Base-by-base conservation (phyloP, 2,888 invertebrate species). In the Acheta domesticus region DNA sequence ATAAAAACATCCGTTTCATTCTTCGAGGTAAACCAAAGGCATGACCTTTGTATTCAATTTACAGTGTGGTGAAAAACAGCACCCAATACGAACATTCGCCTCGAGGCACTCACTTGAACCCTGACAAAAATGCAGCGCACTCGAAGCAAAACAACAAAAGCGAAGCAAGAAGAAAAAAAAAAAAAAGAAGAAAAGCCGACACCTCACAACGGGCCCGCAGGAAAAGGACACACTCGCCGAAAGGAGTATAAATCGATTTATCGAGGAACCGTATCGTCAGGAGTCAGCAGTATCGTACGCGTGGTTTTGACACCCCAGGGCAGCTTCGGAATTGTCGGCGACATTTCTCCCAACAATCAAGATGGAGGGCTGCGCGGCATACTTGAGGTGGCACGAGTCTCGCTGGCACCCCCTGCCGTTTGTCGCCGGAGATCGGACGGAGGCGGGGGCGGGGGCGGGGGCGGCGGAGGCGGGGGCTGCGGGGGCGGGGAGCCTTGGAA, bases 211-310 rank as follows among this genome's bases (percentile, higher is more conserved):
- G 14, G 62, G 62, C 4, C n/a, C n/a, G 62, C 62, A n/a, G 62
- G 62, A 62, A 62, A 62, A 62, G 16, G 62, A 62, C 62, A 62
- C 62, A 62, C 62, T 62, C 62, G 62, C 62, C 62, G 12, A 14
- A n/a, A 62, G 62, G n/a, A 62, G n/a, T 62, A 62, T 62, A 62
- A 62, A 62, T 62, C 62, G 62, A 62, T 62, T 62, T 62, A 62
- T 62, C 62, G 62, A 62, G 62, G 36, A 62, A 14, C n/a, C 62
- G 62, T 62, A 62, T 62, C 62, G 62, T 62, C 62, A 62, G 62
- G 62, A 62, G 62, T 62, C 62, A 62, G 62, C 62, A n/a, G 62
- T 62, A 62, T 62, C 62, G 62, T n/a, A 3, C 16, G 62, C 62
- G 62, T 62, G 62, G 62, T 62, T 62, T 62, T 62, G 62, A 62